Percentiles rank a stretch among this genome's conserved stretches.
These are phyloP conservation scores for Tinea trinotella DNA, from an alignment of 2,888 invertebrate genomes.

Conservation along the genomic window DNA sequence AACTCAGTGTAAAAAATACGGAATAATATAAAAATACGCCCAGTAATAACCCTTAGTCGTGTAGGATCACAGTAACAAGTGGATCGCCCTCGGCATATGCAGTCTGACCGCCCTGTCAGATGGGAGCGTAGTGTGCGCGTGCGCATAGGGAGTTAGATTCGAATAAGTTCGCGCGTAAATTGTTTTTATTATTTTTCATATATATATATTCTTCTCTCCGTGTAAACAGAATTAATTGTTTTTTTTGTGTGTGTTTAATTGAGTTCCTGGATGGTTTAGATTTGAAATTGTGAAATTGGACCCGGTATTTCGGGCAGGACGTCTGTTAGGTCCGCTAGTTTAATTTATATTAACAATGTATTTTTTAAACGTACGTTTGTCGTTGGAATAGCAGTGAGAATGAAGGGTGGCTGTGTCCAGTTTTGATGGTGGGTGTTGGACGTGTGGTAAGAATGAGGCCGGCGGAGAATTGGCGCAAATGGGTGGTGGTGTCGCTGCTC, in stretches of 20 bases:
- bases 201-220: too few species aligned
- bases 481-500: slow-evolving; percentile 66
- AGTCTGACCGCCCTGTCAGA: slow-evolving; percentile 39
- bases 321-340: too few species aligned
- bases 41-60: too few species aligned
- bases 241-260: too few species aligned
- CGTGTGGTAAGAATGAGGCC: slow-evolving; percentile 56
- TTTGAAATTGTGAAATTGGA: too few species aligned
- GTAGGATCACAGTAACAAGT: slow-evolving; percentile 4
- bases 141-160: slow-evolving; percentile 34
- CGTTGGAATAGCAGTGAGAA: neutral
- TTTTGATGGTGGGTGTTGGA: slow-evolving; percentile 28
- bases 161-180: neutral
- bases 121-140: slow-evolving; percentile 55
- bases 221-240: too few species aligned
- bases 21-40: too few species aligned
- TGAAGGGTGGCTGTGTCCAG: neutral
- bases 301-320: too few species aligned
- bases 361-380: too few species aligned
- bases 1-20: too few species aligned
- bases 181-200: neutral
- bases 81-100: neutral
- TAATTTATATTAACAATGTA: too few species aligned
- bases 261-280: too few species aligned
- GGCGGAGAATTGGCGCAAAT: slow-evolving; percentile 68